Conservation (phyloP, 2,113 vertebrate genomes). For the Thalassarche chlororhynchos region DNA sequence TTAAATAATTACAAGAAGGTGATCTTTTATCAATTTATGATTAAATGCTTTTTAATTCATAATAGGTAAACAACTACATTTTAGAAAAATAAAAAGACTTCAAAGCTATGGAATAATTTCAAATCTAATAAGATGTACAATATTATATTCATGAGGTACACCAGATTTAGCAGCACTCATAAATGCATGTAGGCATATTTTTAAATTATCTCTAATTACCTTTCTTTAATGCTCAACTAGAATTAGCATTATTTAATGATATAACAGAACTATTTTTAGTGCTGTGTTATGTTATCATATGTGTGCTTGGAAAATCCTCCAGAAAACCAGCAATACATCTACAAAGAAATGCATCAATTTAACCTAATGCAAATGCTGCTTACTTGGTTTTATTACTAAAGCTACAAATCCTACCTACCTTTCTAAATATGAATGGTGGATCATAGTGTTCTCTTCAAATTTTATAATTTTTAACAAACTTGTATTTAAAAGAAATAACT, state of each 20-base stretch:
- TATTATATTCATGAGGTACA: neutral
- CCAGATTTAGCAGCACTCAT: slow-evolving; percentile 8
- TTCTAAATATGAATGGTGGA: neutral
- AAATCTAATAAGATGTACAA: neutral
- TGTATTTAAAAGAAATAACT: neutral
- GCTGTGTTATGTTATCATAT: slow-evolving; percentile 1
- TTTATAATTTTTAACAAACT: neutral
- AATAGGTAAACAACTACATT: neutral
- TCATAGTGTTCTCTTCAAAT: neutral
- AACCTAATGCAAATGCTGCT: neutral
- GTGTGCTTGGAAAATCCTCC: neutral
- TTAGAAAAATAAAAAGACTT: neutral
- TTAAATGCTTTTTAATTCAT: neutral
- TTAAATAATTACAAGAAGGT: neutral
- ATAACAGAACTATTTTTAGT: slow-evolving; percentile 11
- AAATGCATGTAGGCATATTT: neutral
- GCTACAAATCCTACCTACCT: neutral
- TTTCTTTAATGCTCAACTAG: slow-evolving; percentile 19
- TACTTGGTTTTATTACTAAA: neutral
- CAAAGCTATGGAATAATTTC: neutral
- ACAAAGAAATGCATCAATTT: neutral
- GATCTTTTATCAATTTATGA: neutral
- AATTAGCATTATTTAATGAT: slow-evolving; percentile 37
- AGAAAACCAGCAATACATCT: neutral
- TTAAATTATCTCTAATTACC: slow-evolving; percentile 10